Conservation (phyloP, 2,113 vertebrate genomes). For the Perca flavescens region DNA sequence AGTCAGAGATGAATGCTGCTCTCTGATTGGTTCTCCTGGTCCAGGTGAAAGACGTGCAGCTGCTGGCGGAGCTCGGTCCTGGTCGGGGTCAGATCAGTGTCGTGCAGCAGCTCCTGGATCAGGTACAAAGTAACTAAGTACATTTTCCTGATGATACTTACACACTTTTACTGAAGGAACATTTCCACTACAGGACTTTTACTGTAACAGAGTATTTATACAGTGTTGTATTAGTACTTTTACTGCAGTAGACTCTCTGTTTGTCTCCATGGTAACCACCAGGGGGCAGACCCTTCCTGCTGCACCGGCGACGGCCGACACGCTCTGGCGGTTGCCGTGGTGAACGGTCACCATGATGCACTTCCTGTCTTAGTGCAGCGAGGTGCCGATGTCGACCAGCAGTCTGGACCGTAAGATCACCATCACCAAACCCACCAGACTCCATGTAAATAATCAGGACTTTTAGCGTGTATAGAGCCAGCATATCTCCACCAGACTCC, state of each 20-base stretch:
- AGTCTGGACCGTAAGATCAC: constrained; percentile 85
- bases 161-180: too few species aligned
- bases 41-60: constrained; percentile 77
- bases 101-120: constrained; percentile 87
- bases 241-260: too few species aligned
- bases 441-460: too few species aligned
- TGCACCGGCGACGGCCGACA: constrained; percentile 69
- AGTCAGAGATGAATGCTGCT: neutral
- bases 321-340: constrained; percentile 79
- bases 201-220: too few species aligned
- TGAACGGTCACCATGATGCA: constrained; percentile 79
- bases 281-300: constrained; percentile 90
- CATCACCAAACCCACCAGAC: too few species aligned
- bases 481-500: too few species aligned
- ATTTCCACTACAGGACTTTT: too few species aligned
- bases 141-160: too few species aligned
- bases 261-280: neutral
- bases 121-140: constrained; percentile 74
- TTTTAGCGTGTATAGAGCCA: too few species aligned
- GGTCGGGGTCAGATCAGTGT: constrained; percentile 80
- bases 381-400: constrained; percentile 85
- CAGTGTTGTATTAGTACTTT: too few species aligned
- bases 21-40: constrained; percentile 32
- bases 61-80: constrained; percentile 85
- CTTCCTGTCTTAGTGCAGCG: constrained; percentile 86